Percentiles rank a stretch among this genome's conserved stretches.
These are phyloP conservation scores for Haemorhous mexicanus DNA, from an alignment of 2,113 vertebrate genomes.

Conservation along the genomic window DNA sequence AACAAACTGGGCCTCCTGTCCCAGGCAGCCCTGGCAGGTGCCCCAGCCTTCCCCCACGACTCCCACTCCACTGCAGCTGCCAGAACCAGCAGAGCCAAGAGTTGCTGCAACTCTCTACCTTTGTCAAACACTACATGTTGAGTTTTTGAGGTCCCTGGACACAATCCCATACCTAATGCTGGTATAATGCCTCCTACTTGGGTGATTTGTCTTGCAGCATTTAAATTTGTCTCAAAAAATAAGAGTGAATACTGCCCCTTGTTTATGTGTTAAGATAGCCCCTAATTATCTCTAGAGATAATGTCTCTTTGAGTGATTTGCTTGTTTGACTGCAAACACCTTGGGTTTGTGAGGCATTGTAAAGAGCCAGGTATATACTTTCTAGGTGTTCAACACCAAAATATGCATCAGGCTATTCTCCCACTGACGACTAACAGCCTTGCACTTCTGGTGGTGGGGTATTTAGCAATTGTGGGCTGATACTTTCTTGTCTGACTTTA, in stretches of 20 bases:
- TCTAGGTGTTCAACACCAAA: background rate
- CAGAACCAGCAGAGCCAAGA: background rate
- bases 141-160: background rate
- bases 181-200: background rate
- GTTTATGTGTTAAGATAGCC: background rate
- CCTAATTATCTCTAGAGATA: background rate
- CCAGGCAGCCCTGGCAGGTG: rapidly evolving
- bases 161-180: background rate
- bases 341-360: background rate
- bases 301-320: background rate
- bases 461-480: background rate
- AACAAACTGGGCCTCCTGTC: rapidly evolving
- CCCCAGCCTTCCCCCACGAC: background rate
- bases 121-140: background rate
- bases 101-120: background rate
- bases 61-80: background rate
- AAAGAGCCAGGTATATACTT: background rate
- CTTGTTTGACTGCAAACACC: background rate
- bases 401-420: background rate
- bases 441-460: background rate
- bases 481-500: background rate
- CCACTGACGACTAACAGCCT: background rate
- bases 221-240: background rate
- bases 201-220: background rate
- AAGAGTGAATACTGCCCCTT: background rate